Evolutionary conservation across 2,113 vertebrate genomes (phyloP), one percentile per base, ranked within the genome.

Genomic region (Microtus richardsoni): DNA sequence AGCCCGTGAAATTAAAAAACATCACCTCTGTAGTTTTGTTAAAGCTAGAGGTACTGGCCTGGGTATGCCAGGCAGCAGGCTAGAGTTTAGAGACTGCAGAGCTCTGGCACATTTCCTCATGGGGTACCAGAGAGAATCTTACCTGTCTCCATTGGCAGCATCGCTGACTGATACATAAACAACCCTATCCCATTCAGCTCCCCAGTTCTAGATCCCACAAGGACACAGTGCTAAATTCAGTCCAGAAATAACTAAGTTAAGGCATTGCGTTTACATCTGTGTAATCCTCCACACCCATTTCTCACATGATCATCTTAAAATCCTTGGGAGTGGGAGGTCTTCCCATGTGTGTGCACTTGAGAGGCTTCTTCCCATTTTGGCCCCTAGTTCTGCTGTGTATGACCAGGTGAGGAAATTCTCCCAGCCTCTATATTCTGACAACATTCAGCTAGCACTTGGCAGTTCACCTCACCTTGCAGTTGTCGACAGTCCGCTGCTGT

Each of bases 21-120:
- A 90, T 95, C 97, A 98, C 97, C 97, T 98, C 97, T 98, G 92
- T 92, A 96, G 41, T 96, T 98, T 62, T 74, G 95, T 96, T 95
- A 96, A 87, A 88, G 54, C 33, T 90, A 78, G 54, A 33, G 30
- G 3, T 86, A 36, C 86, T 64, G 44, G 26, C n/a, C 75, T 77
- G 44, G 36, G 47, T 36, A n/a, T 68, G 54, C 74, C 83, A 19
- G 16, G 77, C 79, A 74, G 4, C 21, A 44, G 44, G 4, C 19
- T 79, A 13, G 12, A 47, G 91, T 94, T 91, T 71, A 95, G 68
- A 93, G 49, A 22, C 52, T 74, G 39, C 54, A 88, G 58, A 94
- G 41, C 33, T 74, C 70, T 68, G 30, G 47, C 12, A 62, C 19
- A 86, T 83, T 58, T 79, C 70, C 28, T 24, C 62, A 60, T 60